Base-by-base conservation (phyloP, 2,797 vertebrate genomes). In the Micrastur ruficollis region DNA sequence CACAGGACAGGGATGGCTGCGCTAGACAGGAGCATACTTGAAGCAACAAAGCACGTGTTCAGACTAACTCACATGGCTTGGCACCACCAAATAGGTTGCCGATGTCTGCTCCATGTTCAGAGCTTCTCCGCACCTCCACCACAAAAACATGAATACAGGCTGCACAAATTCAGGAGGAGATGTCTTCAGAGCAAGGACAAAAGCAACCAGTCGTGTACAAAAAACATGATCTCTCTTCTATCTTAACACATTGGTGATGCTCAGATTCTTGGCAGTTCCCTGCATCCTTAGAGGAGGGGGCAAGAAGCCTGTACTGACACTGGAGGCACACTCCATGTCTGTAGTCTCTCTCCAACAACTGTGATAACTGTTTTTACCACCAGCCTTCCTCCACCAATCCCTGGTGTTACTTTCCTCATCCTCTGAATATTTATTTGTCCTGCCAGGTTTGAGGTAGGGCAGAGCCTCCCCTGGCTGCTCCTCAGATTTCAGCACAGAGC, bases 31-130 rank as follows among this genome's bases (percentile, higher is more conserved):
- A 59, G 6, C 8, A 5, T 4, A 10, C 8, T 14, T 16, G 23
- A 36, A 38, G 22, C 7, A 38, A 58, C 25, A 40, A 29, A 38
- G n/a, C 14, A 13, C 8, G 19, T 0, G 2, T 40, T 73, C 49
- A 11, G 9, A 49, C 44, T 4, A 47, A 11, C 31, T 49, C 1
- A 0, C 0, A 1, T 8, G 70, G 14, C 47, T 52, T 17, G 21
- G 46, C 20, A 67, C 6, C n/a, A 26, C 18, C 21, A 6, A 36
- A 40, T 0, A 5, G 19, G 25, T 3, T 62, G n/a, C 32, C 44
- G 14, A 12, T 23, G 5, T 5, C 9, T 9, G 3, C 16, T 40
- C 20, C 25, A 1, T 3, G 7, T 15, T 53, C 74, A n/a, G 22
- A 44, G n/a, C 22, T 72, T 42, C 66, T 55, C 71, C 34, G 50